Conservation (phyloP, 2,113 vertebrate genomes). For the Capreolus pygargus region DNA sequence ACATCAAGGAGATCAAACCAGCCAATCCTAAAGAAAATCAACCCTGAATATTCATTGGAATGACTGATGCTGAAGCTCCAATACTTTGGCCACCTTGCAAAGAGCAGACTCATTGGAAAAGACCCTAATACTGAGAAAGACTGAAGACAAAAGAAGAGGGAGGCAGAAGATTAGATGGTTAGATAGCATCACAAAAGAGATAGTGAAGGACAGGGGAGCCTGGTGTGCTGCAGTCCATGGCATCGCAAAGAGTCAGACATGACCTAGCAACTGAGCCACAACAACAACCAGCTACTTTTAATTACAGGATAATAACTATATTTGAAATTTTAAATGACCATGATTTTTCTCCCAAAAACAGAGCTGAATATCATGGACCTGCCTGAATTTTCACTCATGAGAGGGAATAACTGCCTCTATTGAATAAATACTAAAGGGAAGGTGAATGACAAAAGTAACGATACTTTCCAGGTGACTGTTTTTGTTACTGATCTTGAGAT, state of each 20-base stretch:
- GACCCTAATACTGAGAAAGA: not conserved
- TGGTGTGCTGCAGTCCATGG: not conserved
- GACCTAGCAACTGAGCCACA: not conserved
- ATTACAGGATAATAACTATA: not conserved
- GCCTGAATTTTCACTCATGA: not conserved
- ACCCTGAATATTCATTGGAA: not conserved
- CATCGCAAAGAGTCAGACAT: rapidly evolving
- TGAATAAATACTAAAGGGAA: not conserved
- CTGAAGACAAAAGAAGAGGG: not conserved
- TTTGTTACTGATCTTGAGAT: not conserved
- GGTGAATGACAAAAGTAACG: not conserved
- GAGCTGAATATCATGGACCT: not conserved
- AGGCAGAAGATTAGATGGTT: not conserved
- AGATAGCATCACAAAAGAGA: not conserved
- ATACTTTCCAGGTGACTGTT: not conserved
- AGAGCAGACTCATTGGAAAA: not conserved
- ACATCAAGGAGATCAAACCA: not conserved
- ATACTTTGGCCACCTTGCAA: not conserved
- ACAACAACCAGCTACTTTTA: not conserved
- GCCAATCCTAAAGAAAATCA: not conserved
- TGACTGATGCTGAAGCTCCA: not conserved
- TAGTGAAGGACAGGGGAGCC: not conserved
- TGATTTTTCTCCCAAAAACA: not conserved
- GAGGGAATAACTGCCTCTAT: not conserved
- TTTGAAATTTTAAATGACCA: not conserved